Conservation (phyloP, 2,888 invertebrate genomes). For the Chrysolina oricalcia region DNA sequence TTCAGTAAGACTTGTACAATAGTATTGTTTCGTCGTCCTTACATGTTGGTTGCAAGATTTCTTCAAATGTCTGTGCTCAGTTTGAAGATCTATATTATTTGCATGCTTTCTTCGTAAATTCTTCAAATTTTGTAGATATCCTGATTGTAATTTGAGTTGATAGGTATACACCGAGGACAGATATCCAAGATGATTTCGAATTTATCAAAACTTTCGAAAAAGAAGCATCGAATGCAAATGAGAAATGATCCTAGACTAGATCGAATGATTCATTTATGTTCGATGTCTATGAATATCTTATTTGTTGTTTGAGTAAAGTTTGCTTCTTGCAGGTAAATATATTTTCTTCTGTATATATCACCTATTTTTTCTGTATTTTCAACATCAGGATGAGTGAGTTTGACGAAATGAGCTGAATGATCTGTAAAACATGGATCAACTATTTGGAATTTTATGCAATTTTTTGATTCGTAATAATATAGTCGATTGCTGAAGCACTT, state of each 20-base stretch:
- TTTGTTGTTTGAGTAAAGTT: background rate
- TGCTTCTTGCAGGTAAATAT: background rate
- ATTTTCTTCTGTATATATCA: background rate
- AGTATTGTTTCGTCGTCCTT: no score
- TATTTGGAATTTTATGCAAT: slow-evolving; percentile 13
- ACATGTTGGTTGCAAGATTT: no score
- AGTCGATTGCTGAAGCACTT: slow-evolving; percentile 25
- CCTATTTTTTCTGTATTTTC: background rate
- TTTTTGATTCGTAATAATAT: slow-evolving; percentile 4
- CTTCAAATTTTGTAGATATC: no score
- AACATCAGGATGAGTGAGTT: background rate
- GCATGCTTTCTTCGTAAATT: no score
- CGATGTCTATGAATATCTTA: background rate
- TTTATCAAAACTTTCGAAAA: background rate
- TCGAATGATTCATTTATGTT: background rate
- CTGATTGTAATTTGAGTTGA: no score
- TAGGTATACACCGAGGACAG: no score
- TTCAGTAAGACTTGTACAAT: no score
- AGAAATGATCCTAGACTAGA: background rate
- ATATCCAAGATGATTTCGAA: no score
- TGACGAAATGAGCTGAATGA: background rate
- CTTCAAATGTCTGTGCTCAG: no score
- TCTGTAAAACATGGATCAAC: background rate
- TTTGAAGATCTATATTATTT: no score
- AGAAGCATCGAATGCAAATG: background rate